Base-by-base conservation (phyloP, 2,797 vertebrate genomes). In the Peromyscus eremicus region DNA sequence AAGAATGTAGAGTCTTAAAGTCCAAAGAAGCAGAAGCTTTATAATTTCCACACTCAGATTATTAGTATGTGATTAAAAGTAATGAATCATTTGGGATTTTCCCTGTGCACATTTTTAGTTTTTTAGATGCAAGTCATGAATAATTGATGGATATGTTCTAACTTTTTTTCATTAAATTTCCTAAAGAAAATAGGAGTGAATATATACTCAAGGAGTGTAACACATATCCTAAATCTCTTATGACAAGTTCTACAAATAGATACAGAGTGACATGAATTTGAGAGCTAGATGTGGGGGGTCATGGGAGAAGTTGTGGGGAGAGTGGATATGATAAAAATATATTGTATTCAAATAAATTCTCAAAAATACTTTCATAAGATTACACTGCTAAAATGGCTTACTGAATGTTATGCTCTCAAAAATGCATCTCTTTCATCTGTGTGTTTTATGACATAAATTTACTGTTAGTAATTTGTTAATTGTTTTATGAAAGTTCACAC, bases 371-470 rank as follows among this genome's bases (percentile, higher is more conserved):
- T 94, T 95, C 92, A 62, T 75, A 83, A 90, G 49, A 68, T 89
- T 75, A 7, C 1, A 77, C n/a, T 87, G 43, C 73, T 95, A 97
- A 94, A 96, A n/a, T 88, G 9, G 85, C 16, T 83, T 92, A 46
- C 16, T 96, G n/a, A 88, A 89, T 13, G 81, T 95, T 93, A 84
- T 80, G 77, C 73, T 96, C 81, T 88, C 37, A 73, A 91, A 96
- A 86, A 88, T 66, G 46, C 16, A 84, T 40, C 7, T 81, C 89
- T 92, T 93, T 66, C 77, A 13, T 73, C 94, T 84, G 55, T 43
- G 5, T 81, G 68, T 92, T 93, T 93, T 80, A 87, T 84, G 82
- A 96, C 80, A 90, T 82, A 82, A 92, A 92, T 70, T 81, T 68
- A 80, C 82, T 81, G 21, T 84, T 62, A 46, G 73, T 90, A 62